Base-by-base conservation (phyloP, 1,140 invertebrate species). In the Ridgeia piscesae region DNA sequence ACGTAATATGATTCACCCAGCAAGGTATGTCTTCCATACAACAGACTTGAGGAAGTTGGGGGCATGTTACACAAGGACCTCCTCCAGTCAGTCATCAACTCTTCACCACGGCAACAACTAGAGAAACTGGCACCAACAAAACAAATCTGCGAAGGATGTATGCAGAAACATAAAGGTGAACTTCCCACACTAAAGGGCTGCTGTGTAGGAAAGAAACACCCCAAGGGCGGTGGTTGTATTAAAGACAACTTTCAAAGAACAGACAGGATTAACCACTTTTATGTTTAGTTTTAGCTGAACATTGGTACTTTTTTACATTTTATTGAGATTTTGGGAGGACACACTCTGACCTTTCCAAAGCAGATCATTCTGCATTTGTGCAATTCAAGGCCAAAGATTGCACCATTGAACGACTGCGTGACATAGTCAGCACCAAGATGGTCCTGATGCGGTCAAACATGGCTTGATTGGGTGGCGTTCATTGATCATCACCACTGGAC, bases 381-480 rank as follows among this genome's bases (percentile, higher is more conserved):
- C 42, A 11, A 90, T 90, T 90, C 35, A 34, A n/a, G 11, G 89
- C 89, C 35, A 90, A 90, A 14, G 89, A 90, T 31, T n/a, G 11
- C 17, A 90, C 2, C 31, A 90, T 90, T 17, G 17, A 90, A 33
- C 21, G 89, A n/a, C 89, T 90, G 34, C 17, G 33, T n/a, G 27
- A 90, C 35, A 17, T 90, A 27, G 89, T 90, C 89, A 90, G 89
- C 89, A 90, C 31, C 35, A 90, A 90, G 27, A n/a, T 90, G 34
- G 89, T n/a, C 34, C 89, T 90, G 35, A n/a, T 90, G 89, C 89
- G 33, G 35, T 90, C 89, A 90, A 90, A 90, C n/a, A 90, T 9
- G 89, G 89, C 89, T 27, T 90, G 89, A n/a, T 42, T 90, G 34
- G 35, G 89, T 42, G 27, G 34, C 17, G 89, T 21, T 35, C 34